Base-by-base conservation (phyloP, 2,888 invertebrate species). In the Eudemis profundana region DNA sequence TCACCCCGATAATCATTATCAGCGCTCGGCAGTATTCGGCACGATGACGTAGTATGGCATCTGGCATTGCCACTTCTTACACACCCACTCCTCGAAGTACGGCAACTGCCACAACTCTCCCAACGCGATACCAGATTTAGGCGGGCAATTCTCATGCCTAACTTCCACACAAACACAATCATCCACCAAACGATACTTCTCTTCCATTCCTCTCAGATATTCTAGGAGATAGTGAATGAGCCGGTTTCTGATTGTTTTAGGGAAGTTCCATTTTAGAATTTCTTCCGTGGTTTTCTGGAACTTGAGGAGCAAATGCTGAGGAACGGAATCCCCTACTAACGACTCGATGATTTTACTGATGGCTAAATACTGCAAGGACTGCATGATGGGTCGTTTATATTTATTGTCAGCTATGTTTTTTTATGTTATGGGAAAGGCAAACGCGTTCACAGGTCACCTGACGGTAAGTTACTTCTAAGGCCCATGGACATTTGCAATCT, bases 61-160 rank as follows among this genome's bases (percentile, higher is more conserved):
- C 17, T 36, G 33, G 17, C 36, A 51, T 2, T 36, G 17, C 29
- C 51, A 19, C 4, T 51, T 19, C 33, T 36, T 19, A 36, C 51
- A 51, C n/a, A 51, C 10, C 33, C 51, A 51, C 36, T 36, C 33
- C 10, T 51, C 29, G 12, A 33, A 51, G 17, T 33, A 17, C 12
- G 44, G 47, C n/a, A 47, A 23, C 47, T 21, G 4, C 47, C 47
- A 47, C 23, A 47, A n/a, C 23, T 47, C 47, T n/a, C 47, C 47
- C 1, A n/a, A 1, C n/a, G 14, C n/a, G 1, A 23, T 5, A 2
- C 47, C 47, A n/a, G 4, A 4, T 5, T n/a, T n/a, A 4, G 47
- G 21, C 19, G 47, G 47, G 23, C 47, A 47, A 47, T 47, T 21
- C 47, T 47, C 14, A 14, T 47, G 47, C 0, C 8, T 14, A 27